These are phyloP conservation scores for Ceratina japonica DNA, from an alignment of 1,140 invertebrate species.

Conservation along the genomic window DNA sequence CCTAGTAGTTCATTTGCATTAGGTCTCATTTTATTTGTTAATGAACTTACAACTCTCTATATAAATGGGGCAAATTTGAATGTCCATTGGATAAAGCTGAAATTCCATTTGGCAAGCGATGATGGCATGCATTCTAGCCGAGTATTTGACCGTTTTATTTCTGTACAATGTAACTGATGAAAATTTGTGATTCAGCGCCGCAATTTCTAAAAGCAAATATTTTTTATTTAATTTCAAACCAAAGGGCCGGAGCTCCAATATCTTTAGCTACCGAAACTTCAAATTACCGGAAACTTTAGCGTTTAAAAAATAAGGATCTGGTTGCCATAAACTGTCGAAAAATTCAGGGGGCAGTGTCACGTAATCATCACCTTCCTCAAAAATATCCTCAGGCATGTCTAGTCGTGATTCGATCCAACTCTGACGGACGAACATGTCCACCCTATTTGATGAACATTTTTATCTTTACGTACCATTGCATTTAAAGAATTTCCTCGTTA, in stretches of 20 bases:
- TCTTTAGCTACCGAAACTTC: neutral
- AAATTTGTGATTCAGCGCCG: slow-evolving; percentile 88
- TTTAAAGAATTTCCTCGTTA: neutral
- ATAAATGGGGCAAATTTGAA: slow-evolving; percentile 89
- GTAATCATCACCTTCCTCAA: slow-evolving; percentile 88
- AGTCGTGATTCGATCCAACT: slow-evolving; percentile 89
- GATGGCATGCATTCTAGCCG: slow-evolving; percentile 89
- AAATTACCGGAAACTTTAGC: slow-evolving; percentile 88
- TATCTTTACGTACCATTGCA: neutral
- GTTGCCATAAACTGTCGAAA: slow-evolving; percentile 91
- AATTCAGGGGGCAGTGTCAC: slow-evolving; percentile 88
- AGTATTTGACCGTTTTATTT: slow-evolving; percentile 89
- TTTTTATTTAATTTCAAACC: neutral
- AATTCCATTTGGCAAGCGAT: slow-evolving; percentile 93
- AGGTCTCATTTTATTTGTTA: neutral
- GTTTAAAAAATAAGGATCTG: slow-evolving; percentile 92
- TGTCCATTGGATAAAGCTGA: slow-evolving; percentile 91
- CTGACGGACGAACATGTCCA: slow-evolving; percentile 91
- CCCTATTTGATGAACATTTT: slow-evolving; percentile 78
- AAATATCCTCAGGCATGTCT: slow-evolving; percentile 85
- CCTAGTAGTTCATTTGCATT: neutral
- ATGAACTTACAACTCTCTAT: slow-evolving; percentile 89
- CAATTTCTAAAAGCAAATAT: slow-evolving; percentile 83
- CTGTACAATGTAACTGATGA: slow-evolving; percentile 88
- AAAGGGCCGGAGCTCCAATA: too few species aligned